Evolutionary conservation across 2,888 invertebrate genomes (phyloP).

Genomic region (Spisula solida): DNA sequence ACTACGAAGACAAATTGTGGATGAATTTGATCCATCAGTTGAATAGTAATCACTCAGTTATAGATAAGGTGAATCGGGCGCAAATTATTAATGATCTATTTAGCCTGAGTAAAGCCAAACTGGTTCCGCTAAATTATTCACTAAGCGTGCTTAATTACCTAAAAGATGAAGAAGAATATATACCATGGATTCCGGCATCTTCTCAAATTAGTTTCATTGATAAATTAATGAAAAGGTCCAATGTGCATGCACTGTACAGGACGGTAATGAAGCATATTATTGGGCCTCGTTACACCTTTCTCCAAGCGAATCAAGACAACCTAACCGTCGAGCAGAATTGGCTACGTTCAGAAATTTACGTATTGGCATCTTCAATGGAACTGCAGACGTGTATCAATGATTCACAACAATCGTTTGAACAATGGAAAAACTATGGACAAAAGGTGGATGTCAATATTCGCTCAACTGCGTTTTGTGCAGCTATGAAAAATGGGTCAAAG

Average conservation of each 20-base stretch:
- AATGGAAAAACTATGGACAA: slow-evolving; percentile 9
- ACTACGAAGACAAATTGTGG: slow-evolving; percentile 52
- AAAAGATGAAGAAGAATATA: slow-evolving; percentile 42
- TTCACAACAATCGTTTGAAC: slow-evolving; percentile 29
- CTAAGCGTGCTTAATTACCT: slow-evolving; percentile 47
- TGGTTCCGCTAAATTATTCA: slow-evolving; percentile 32
- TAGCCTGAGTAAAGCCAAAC: slow-evolving; percentile 51
- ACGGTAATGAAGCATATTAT: slow-evolving; percentile 20
- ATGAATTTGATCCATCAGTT: slow-evolving; percentile 41
- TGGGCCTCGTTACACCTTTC: slow-evolving; percentile 9
- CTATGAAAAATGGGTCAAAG: slow-evolving; percentile 25
- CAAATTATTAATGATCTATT: slow-evolving; percentile 56
- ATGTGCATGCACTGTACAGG: slow-evolving; percentile 30
- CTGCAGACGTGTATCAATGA: slow-evolving; percentile 27
- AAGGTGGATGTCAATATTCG: slow-evolving; percentile 40
- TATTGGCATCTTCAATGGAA: slow-evolving; percentile 31
- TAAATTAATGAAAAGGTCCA: slow-evolving; percentile 23
- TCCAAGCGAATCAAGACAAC: slow-evolving; percentile 29
- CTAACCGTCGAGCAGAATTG: slow-evolving; percentile 37
- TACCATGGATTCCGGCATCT: slow-evolving; percentile 49
- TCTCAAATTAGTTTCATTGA: slow-evolving; percentile 41
- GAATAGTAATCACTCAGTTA: slow-evolving; percentile 17
- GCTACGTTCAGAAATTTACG: slow-evolving; percentile 8
- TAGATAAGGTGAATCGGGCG: slow-evolving; percentile 52
- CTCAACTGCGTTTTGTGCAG: slow-evolving; percentile 34